These are phyloP conservation scores for Hydrotaea diabolus DNA, from an alignment of 2,888 invertebrate species.

Conservation along the genomic window DNA sequence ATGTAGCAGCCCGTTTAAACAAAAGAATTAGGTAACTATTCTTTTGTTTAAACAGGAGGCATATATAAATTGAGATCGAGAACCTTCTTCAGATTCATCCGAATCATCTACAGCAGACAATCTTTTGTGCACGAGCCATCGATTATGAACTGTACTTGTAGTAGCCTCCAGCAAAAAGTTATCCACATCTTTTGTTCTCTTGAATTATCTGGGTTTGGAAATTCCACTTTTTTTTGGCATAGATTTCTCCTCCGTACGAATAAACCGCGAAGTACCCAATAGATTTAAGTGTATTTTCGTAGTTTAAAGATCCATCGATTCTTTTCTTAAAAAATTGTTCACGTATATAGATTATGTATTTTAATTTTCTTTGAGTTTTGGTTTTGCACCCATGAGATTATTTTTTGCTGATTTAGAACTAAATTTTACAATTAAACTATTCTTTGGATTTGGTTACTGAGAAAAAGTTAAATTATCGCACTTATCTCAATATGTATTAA, in stretches of 20 bases:
- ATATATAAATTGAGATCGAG: too few species aligned
- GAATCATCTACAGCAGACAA: too few species aligned
- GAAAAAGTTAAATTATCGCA: too few species aligned
- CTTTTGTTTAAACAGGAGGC: too few species aligned
- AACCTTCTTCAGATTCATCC: too few species aligned
- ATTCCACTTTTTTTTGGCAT: neutral
- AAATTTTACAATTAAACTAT: constrained; percentile 5
- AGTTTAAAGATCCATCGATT: neutral
- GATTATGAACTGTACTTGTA: too few species aligned
- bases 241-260: neutral
- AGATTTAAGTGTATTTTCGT: constrained; percentile 12
- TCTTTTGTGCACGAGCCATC: too few species aligned
- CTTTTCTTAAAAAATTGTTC: constrained; percentile 24
- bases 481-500: too few species aligned
- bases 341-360: neutral
- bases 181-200: too few species aligned
- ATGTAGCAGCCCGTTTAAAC: too few species aligned
- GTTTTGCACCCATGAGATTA: neutral
- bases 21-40: too few species aligned
- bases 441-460: neutral
- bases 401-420: neutral
- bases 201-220: constrained; percentile 14
- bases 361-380: constrained; percentile 3
- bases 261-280: neutral
- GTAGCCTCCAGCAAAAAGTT: too few species aligned